A percentile compares a stretch with the other conserved stretches of the same genome.
These are phyloP conservation scores for Epinephelus awoara DNA, from an alignment of 2,797 vertebrate genomes.

Conservation along the genomic window DNA sequence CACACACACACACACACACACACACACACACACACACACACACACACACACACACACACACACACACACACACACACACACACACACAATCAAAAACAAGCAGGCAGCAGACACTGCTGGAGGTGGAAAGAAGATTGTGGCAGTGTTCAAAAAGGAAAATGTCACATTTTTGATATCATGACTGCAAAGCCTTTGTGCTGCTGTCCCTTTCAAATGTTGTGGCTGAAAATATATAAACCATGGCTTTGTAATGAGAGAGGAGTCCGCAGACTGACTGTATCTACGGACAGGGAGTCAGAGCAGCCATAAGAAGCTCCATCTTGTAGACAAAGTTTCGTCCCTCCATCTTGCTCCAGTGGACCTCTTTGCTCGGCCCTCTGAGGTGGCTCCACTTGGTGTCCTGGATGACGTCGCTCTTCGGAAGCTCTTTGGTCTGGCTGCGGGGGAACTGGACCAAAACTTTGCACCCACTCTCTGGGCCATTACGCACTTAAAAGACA, in stretches of 20 bases:
- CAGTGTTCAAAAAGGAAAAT: background rate
- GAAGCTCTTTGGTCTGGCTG: constrained; percentile 93
- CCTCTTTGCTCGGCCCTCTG: constrained; percentile 93
- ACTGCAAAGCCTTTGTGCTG: background rate
- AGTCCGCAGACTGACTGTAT: background rate
- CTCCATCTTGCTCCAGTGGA: constrained; percentile 98
- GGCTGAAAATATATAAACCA: background rate
- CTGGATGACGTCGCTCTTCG: constrained; percentile 94
- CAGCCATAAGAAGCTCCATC: constrained; percentile 99
- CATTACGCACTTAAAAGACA: constrained; percentile 88
- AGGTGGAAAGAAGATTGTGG: background rate
- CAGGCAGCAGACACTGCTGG: background rate
- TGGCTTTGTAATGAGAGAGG: background rate
- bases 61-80: no score
- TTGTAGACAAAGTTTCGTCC: constrained; percentile 98
- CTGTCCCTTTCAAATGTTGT: background rate
- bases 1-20: no score
- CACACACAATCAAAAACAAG: background rate
- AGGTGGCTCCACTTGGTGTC: constrained; percentile 96
- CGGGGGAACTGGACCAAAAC: constrained; percentile 95
- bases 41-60: no score
- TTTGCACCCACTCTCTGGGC: constrained; percentile 94
- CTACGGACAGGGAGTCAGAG: constrained; percentile 90
- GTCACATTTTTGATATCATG: background rate
- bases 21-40: background rate